Conservation (phyloP, 2,113 vertebrate genomes). For the Pteropus alecto region DNA sequence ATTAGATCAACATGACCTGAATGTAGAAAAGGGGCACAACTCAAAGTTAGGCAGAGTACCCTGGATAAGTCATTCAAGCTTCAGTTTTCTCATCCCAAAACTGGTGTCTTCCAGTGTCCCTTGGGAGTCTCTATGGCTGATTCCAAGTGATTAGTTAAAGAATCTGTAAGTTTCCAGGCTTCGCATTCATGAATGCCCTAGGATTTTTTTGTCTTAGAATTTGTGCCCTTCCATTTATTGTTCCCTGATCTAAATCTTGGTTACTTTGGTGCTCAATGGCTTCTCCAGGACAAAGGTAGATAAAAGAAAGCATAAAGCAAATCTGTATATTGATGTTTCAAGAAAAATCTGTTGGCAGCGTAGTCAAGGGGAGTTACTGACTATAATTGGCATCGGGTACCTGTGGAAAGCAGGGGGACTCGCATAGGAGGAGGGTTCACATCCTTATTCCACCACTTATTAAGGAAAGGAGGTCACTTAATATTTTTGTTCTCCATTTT, state of each 20-base stretch:
- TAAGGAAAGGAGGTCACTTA: background rate
- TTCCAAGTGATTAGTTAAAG: background rate
- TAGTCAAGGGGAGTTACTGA: background rate
- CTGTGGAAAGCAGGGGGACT: background rate
- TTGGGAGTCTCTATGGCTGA: background rate
- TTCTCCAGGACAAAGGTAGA: background rate
- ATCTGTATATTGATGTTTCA: background rate
- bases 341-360: background rate
- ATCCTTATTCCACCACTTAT: background rate
- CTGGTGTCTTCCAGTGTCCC: background rate
- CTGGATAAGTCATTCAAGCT: background rate
- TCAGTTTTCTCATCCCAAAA: background rate
- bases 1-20: background rate
- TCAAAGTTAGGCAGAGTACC: background rate
- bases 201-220: background rate
- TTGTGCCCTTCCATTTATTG: background rate
- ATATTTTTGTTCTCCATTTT: background rate
- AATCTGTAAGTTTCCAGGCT: background rate
- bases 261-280: background rate
- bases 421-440: background rate
- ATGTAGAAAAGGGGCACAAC: background rate
- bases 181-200: background rate
- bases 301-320: background rate
- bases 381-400: background rate
- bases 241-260: background rate